A percentile compares a stretch with the other conserved stretches of the same genome.
Evolutionary conservation across 2,797 vertebrate genomes (phyloP).

Genomic region (Varecia variegata): DNA sequence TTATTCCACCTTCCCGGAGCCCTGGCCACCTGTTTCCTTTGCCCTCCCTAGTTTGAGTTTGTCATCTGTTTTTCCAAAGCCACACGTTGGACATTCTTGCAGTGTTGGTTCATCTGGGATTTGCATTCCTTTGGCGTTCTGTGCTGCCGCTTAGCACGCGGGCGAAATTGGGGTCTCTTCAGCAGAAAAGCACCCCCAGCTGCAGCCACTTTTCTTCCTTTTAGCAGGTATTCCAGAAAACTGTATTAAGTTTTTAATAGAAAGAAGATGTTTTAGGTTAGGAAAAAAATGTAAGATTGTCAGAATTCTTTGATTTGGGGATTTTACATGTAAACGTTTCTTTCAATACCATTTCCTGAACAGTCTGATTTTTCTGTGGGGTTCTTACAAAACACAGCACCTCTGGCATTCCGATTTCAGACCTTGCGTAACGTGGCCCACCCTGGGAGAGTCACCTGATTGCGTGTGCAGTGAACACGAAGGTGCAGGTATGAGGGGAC

Average conservation of each 20-base stretch:
- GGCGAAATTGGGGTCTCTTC: not conserved
- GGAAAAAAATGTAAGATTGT: not conserved
- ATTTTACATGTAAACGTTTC: not conserved
- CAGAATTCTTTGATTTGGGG: not conserved
- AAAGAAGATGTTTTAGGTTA: not conserved
- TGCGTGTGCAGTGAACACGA: not conserved
- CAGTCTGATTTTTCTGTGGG: not conserved
- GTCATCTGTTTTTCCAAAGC: not conserved
- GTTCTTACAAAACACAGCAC: not conserved
- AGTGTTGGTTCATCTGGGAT: constrained; percentile 21
- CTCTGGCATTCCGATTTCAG: constrained; percentile 44
- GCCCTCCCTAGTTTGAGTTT: not conserved
- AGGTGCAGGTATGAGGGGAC: not conserved
- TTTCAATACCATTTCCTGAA: constrained; percentile 1
- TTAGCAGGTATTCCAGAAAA: not conserved
- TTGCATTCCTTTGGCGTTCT: not conserved
- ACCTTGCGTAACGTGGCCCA: constrained; percentile 18
- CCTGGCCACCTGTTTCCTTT: not conserved
- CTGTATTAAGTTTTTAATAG: not conserved
- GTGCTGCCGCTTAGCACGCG: not conserved
- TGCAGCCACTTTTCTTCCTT: not conserved
- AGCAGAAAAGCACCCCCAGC: not conserved
- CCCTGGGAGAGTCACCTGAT: not conserved
- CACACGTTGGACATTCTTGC: not conserved
- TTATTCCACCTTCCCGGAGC: not conserved